A percentile compares a stretch with the other conserved stretches of the same genome.
Conservation (phyloP, 2,113 vertebrate species). For the Ailuropoda melanoleuca region DNA sequence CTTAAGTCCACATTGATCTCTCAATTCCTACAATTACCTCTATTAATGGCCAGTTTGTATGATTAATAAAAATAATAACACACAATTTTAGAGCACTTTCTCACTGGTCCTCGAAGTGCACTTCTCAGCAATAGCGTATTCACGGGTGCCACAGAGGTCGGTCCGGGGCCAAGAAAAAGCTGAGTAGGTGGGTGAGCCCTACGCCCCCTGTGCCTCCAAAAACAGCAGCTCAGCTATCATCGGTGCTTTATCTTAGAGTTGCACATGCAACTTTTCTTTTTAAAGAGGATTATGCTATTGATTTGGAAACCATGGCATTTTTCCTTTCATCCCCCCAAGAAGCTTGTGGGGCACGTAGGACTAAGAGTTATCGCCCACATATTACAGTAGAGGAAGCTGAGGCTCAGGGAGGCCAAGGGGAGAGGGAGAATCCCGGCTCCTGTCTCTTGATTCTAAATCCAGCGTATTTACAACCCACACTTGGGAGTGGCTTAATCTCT, state of each 20-base stretch:
- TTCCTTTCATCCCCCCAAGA: background rate
- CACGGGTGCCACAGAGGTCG: background rate
- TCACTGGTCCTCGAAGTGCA: background rate
- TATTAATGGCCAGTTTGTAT: background rate
- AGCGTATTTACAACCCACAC: background rate
- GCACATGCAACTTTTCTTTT: background rate
- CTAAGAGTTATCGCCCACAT: background rate
- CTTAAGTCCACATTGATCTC: background rate
- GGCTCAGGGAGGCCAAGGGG: background rate
- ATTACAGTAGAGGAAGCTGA: background rate
- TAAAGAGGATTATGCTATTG: constrained; percentile 10
- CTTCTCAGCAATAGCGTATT: background rate
- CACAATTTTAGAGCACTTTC: background rate
- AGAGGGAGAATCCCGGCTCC: background rate
- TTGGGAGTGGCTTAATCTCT: background rate
- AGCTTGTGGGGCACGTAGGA: background rate
- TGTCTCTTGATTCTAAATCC: background rate
- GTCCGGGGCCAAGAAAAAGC: background rate
- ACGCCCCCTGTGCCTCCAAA: rapidly evolving
- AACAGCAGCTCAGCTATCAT: background rate
- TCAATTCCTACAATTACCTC: background rate
- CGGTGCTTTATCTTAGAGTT: background rate
- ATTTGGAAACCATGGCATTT: constrained; percentile 31
- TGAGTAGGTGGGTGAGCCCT: background rate
- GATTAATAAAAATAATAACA: constrained; percentile 23